Conservation (phyloP, 1,140 invertebrate species). For the Aphaenogaster floridana region DNA sequence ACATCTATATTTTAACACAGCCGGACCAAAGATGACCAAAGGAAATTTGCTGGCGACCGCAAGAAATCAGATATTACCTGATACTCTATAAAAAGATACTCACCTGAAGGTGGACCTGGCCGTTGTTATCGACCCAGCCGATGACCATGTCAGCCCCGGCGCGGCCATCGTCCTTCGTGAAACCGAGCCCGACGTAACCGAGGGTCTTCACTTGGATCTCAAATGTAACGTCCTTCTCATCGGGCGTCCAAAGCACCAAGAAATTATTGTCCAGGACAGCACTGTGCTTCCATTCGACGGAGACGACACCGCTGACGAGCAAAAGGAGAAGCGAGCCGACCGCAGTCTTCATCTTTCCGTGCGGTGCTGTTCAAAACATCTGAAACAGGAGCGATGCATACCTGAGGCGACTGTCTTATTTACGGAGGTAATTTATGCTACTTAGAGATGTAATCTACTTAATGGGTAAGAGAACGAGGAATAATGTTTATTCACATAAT, state of each 20-base stretch:
- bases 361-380: slow-evolving; percentile 81
- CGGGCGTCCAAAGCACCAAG: slow-evolving; percentile 86
- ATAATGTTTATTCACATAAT: slow-evolving; percentile 42
- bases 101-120: slow-evolving; percentile 91
- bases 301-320: slow-evolving; percentile 72
- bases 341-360: slow-evolving; percentile 82
- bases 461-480: slow-evolving; percentile 41
- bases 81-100: slow-evolving; percentile 77
- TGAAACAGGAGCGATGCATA: slow-evolving; percentile 74
- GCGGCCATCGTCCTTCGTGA: slow-evolving; percentile 90
- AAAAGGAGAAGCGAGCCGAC: slow-evolving; percentile 79
- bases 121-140: slow-evolving; percentile 91
- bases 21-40: not conserved
- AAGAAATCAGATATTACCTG: slow-evolving; percentile 43
- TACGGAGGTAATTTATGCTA: slow-evolving; percentile 54
- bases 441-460: slow-evolving; percentile 50
- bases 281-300: slow-evolving; percentile 86
- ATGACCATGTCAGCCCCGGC: slow-evolving; percentile 91
- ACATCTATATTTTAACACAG: not conserved
- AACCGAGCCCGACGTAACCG: slow-evolving; percentile 94
- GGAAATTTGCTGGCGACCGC: not conserved
- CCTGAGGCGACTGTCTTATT: slow-evolving; percentile 52
- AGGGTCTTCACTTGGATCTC: slow-evolving; percentile 92
- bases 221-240: slow-evolving; percentile 91
- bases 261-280: slow-evolving; percentile 86